phyloP scores from a whole-genome alignment of 2,113 vertebrate species.

The Hippopotamus amphibius region DNA sequence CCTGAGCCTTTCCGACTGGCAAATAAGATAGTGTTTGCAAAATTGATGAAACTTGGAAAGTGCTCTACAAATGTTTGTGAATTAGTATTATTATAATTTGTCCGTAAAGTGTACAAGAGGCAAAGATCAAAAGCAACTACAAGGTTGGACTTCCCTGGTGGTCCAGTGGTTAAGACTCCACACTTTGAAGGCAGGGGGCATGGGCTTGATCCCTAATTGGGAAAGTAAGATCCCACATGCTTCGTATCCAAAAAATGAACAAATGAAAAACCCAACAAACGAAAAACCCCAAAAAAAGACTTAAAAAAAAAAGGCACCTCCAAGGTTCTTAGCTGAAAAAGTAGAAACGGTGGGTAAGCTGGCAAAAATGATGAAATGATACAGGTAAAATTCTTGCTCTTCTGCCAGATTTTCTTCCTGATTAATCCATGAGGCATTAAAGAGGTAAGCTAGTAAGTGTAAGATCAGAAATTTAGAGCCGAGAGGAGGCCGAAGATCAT shows the following conservation, averaged over 20 bases:
- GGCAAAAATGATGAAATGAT: slow-evolving; percentile 6
- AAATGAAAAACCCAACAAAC: too few species aligned
- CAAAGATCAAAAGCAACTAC: slow-evolving; percentile 44
- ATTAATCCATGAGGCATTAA: slow-evolving; percentile 23
- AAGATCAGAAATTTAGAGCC: slow-evolving; percentile 43
- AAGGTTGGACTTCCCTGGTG: too few species aligned
- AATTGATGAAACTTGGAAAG: slow-evolving; percentile 39
- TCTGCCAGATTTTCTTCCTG: slow-evolving; percentile 24
- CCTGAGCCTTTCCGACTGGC: slow-evolving; percentile 28
- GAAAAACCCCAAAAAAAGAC: too few species aligned
- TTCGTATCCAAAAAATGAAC: too few species aligned
- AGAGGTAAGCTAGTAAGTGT: slow-evolving; percentile 44
- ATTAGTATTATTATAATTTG: neutral
- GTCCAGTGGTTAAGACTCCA: too few species aligned
- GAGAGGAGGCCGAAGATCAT: neutral
- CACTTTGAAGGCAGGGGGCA: too few species aligned
- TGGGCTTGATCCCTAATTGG: too few species aligned
- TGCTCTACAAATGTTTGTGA: slow-evolving; percentile 29
- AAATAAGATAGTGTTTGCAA: slow-evolving; percentile 32
- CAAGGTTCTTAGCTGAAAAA: slow-evolving; percentile 2
- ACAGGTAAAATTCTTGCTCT: slow-evolving; percentile 54
- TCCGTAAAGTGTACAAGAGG: slow-evolving; percentile 16
- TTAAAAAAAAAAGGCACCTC: neutral
- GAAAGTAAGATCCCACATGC: too few species aligned
- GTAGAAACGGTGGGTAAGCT: neutral